phyloP scores from a whole-genome alignment of 2,797 vertebrate genomes.

The Sarcophilus harrisii region DNA sequence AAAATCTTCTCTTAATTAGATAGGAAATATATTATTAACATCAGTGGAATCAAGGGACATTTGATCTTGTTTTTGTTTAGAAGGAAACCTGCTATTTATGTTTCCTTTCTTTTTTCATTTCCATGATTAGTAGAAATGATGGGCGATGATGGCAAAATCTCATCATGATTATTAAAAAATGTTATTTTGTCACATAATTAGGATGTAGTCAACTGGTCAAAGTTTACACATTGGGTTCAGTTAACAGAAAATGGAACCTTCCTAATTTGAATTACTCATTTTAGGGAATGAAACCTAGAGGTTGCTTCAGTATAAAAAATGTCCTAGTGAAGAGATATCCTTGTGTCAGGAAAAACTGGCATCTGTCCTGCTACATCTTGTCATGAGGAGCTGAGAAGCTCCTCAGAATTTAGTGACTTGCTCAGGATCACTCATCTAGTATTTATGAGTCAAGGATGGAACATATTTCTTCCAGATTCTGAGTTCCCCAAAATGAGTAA shows the following conservation, averaged over 20 bases:
- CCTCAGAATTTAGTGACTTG: not conserved
- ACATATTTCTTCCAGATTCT: not conserved
- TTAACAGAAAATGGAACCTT: not conserved
- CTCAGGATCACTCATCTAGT: not conserved
- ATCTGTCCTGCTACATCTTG: not conserved
- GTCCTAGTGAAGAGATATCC: not conserved
- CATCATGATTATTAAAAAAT: not conserved
- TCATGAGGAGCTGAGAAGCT: not conserved
- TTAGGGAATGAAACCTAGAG: not conserved
- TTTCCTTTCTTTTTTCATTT: not conserved
- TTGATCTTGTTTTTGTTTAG: not conserved
- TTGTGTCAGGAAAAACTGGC: not conserved
- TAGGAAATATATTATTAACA: not conserved
- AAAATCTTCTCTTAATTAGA: not conserved
- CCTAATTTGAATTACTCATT: not conserved
- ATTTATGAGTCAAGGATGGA: not conserved
- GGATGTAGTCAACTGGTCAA: not conserved
- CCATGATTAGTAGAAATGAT: not conserved
- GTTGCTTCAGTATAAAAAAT: not conserved
- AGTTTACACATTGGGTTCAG: not conserved
- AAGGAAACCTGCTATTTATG: not conserved
- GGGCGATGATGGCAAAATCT: not conserved
- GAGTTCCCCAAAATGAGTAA: not conserved
- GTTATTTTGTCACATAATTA: not conserved
- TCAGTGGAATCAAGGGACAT: not conserved